phyloP scores from a whole-genome alignment of 2,888 invertebrate genomes.

The Zaprionus obscuricornis region DNA sequence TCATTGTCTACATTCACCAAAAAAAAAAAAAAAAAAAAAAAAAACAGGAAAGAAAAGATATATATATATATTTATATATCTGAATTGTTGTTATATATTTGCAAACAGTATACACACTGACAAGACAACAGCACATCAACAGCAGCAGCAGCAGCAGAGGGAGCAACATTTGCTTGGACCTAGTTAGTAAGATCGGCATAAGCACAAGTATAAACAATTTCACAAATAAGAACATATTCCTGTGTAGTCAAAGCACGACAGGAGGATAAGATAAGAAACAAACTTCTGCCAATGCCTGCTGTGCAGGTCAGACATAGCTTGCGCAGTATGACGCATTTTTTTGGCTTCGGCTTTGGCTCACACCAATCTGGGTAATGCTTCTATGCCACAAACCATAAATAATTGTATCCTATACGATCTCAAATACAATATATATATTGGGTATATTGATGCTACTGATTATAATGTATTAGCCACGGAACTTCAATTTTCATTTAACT shows the following conservation, averaged over 20 bases:
- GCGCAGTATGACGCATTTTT: conserved; percentile 53
- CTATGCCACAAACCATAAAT: conserved; percentile 45
- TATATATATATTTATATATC: no score
- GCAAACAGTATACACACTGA: neutral
- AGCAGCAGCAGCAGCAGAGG: neutral
- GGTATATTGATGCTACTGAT: no score
- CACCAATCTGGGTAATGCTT: conserved; percentile 46
- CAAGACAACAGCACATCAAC: conserved; percentile 6
- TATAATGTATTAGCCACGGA: no score
- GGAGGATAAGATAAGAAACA: conserved; percentile 62
- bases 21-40: no score
- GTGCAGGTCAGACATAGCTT: conserved; percentile 55
- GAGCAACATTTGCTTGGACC: conserved; percentile 53
- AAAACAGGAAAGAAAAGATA: no score
- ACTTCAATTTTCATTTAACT: no score
- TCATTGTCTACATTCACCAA: conserved; percentile 53
- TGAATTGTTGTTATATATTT: no score
- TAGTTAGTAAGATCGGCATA: conserved; percentile 64
- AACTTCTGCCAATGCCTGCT: conserved; percentile 68
- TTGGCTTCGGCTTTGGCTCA: conserved; percentile 45
- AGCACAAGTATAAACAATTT: conserved; percentile 75
- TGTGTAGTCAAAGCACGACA: conserved; percentile 48
- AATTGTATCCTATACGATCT: conserved; percentile 19
- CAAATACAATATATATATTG: no score
- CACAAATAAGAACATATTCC: conserved; percentile 71